These are phyloP conservation scores for Coenonympha glycerion DNA, from an alignment of 2,888 invertebrate species.

Conservation along the genomic window DNA sequence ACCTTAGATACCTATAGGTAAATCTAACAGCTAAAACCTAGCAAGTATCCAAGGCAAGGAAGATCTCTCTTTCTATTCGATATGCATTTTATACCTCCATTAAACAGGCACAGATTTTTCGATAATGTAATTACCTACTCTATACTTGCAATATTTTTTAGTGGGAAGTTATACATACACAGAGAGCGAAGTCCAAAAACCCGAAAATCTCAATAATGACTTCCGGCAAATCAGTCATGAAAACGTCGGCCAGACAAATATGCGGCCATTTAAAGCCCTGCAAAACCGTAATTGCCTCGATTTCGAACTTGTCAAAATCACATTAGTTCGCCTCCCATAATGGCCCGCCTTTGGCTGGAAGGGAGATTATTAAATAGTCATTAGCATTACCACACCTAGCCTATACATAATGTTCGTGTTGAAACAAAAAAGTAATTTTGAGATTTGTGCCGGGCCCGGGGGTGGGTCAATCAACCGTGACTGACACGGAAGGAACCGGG, in stretches of 20 bases:
- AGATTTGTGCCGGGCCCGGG: constrained; percentile 49
- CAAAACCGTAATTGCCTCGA: constrained; percentile 70
- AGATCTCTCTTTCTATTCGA: too few relatives aligned
- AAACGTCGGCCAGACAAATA: constrained; percentile 52
- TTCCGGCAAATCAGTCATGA: constrained; percentile 33
- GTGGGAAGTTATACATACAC: not conserved
- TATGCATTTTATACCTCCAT: too few relatives aligned
- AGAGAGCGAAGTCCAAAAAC: constrained; percentile 15
- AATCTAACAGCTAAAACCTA: too few relatives aligned
- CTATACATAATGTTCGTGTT: constrained; percentile 47
- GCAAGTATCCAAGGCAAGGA: too few relatives aligned
- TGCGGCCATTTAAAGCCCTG: constrained; percentile 59
- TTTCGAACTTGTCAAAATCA: constrained; percentile 75
- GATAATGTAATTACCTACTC: too few relatives aligned
- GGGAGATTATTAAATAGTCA: constrained; percentile 73
- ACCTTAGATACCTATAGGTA: too few relatives aligned
- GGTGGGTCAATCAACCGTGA: constrained; percentile 56
- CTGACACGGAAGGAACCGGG: constrained; percentile 70
- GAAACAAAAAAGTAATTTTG: constrained; percentile 68
- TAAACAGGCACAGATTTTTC: too few relatives aligned
- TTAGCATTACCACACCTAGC: constrained; percentile 69
- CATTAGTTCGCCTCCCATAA: constrained; percentile 66
- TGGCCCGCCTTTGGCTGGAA: constrained; percentile 64
- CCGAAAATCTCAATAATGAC: constrained; percentile 21
- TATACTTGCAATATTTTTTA: too few relatives aligned